These are phyloP conservation scores for Rhingia rostrata DNA, from an alignment of 2,888 invertebrate species.

Conservation along the genomic window DNA sequence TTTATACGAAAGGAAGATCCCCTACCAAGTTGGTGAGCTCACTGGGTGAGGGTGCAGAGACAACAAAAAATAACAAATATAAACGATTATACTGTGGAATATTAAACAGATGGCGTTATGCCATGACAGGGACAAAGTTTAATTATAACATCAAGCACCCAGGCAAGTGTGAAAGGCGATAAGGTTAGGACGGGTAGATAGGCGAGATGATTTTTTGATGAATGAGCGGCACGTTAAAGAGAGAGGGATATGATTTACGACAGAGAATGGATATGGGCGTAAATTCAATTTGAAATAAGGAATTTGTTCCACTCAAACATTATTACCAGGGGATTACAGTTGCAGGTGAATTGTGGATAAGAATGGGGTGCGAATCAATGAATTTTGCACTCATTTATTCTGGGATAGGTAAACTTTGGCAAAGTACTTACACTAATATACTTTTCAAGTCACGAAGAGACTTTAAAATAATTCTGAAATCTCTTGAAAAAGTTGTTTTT, in stretches of 20 bases:
- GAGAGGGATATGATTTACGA: conserved; percentile 1
- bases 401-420: too few relatives aligned
- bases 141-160: conserved; percentile 68
- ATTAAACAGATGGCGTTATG: conserved; percentile 60
- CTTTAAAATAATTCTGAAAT: too few relatives aligned
- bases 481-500: too few relatives aligned
- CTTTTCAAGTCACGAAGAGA: too few relatives aligned
- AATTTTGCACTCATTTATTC: background rate
- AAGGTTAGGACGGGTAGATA: conserved; percentile 2
- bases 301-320: background rate
- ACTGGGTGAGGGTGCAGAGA: conserved; percentile 26
- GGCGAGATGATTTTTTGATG: conserved; percentile 30
- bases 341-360: conserved; percentile 24
- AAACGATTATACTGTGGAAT: conserved; percentile 38
- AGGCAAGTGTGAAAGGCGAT: conserved; percentile 60
- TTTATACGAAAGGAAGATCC: conserved; percentile 33
- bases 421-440: too few relatives aligned
- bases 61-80: conserved; percentile 2
- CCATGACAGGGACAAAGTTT: conserved; percentile 63
- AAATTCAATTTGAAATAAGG: conserved; percentile 1
- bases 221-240: conserved; percentile 17
- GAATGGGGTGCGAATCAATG: background rate
- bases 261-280: background rate
- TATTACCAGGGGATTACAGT: conserved; percentile 20
- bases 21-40: conserved; percentile 8